Evolutionary conservation across 2,113 vertebrate species (phyloP), one percentile per base, ranked within the genome.

Genomic region (Lynx canadensis): DNA sequence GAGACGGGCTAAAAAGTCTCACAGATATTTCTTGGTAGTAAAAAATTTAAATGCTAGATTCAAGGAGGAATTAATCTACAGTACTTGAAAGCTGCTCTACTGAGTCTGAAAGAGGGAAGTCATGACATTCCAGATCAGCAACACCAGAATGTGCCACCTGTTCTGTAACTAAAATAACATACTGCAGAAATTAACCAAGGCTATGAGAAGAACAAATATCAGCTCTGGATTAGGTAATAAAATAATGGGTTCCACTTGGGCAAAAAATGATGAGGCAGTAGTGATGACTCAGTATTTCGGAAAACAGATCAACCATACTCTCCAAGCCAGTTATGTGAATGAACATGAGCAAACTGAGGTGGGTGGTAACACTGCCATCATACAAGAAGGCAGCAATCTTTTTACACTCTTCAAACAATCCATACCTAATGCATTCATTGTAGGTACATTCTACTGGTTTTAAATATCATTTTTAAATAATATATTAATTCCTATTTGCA

Each of bases 141-240:
- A 95, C 31, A 93, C 57, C 57, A 76, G 33, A 48, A 89, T 60
- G 36, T 78, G 48, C 33, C 52, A 76, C 50, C 93, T 71, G 41
- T 93, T 66, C 89, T 95, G 29, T 73, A 95, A 91, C 36, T 60
- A 73, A 55, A 94, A 80, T 23, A 91, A 86, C 87, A 87, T 31
- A 82, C 7, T 86, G 29, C 29, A 79, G 29, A 95, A 66, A 68
- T 88, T 74, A 95, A 55, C 52, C 81, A 91, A 14, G 25, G 5
- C 8, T 18, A 96, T 86, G 36, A 69, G 38, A 92, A 76, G 33
- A 94, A 90, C 25, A 31, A 85, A 74, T 55, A 93, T 16, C 12
- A 93, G 63, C 7, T 93, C 27, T 79, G 60, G 52, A 87, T 45
- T 88, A 81, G 14, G 23, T 38, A 91, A 94, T 87, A 66, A 97